Conservation (phyloP, 2,888 invertebrate genomes). For the Agriotes lineatus region DNA sequence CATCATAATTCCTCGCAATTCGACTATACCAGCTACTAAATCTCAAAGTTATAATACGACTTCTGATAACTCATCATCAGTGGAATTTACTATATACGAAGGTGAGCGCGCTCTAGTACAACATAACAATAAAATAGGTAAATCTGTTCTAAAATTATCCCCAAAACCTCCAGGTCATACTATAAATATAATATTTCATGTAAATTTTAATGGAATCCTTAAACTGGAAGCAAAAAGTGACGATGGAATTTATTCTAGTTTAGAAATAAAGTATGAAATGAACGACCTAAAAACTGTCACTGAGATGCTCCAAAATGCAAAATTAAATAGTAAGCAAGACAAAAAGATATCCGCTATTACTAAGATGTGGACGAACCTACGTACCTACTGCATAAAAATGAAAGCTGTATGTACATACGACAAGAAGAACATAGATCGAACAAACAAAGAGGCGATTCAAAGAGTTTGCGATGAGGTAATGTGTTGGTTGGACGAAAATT, state of each 20-base stretch:
- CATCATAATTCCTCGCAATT: conserved; percentile 25
- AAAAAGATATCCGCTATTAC: neutral
- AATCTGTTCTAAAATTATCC: conserved; percentile 28
- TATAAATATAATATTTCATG: conserved; percentile 34
- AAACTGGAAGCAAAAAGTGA: conserved; percentile 33
- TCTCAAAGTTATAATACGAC: conserved; percentile 19
- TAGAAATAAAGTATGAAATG: conserved; percentile 15
- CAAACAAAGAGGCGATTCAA: neutral
- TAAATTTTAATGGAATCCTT: conserved; percentile 40
- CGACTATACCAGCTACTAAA: conserved; percentile 20
- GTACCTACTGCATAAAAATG: conserved; percentile 25
- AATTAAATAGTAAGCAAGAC: conserved; percentile 15
- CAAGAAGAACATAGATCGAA: neutral
- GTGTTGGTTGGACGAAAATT: neutral
- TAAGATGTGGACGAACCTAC: neutral
- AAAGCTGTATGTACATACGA: conserved; percentile 15
- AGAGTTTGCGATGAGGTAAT: neutral
- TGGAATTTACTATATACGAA: conserved; percentile 38
- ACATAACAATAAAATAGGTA: conserved; percentile 40
- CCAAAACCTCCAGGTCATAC: conserved; percentile 32
- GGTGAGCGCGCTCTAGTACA: conserved; percentile 37
- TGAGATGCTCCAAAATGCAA: conserved; percentile 17
- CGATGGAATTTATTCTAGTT: conserved; percentile 11
- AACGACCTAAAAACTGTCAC: neutral
- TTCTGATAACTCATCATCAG: conserved; percentile 27